Evolutionary conservation across 2,113 vertebrate genomes (phyloP).

Genomic region (Jaculus jaculus): DNA sequence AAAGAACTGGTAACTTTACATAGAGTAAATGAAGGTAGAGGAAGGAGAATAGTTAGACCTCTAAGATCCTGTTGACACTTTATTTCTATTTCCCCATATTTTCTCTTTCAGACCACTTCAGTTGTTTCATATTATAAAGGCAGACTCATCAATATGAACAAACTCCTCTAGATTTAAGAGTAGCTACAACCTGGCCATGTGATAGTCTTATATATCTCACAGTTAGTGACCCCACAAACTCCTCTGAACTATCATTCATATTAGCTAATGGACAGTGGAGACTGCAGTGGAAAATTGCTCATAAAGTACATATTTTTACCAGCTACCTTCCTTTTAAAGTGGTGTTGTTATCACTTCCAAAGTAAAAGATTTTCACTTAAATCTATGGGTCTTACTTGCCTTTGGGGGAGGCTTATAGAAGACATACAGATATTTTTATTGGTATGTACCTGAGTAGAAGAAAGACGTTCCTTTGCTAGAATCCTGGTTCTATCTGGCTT

Average conservation of each 20-base stretch:
- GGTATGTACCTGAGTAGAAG: not conserved
- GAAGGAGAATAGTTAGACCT: not conserved
- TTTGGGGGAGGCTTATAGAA: not conserved
- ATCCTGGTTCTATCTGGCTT: not conserved
- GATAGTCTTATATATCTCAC: not conserved
- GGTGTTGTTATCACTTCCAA: not conserved
- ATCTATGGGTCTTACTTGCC: not conserved
- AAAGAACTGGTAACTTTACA: not conserved
- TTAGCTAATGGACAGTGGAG: not conserved
- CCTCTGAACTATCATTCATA: not conserved
- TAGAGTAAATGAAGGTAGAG: not conserved
- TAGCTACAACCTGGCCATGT: too few species aligned
- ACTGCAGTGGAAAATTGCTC: not conserved
- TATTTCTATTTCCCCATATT: not conserved
- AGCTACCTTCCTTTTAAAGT: not conserved
- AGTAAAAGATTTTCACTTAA: not conserved
- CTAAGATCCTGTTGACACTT: not conserved
- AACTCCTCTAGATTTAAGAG: not conserved
- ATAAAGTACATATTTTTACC: not conserved
- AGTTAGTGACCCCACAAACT: not conserved
- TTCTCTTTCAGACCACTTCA: rapidly evolving
- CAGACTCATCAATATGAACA: not conserved
- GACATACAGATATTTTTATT: not conserved
- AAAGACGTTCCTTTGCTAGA: rapidly evolving
- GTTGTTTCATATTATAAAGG: not conserved